These are phyloP conservation scores for Arremon brunneinucha DNA, from an alignment of 2,797 vertebrate species.

Conservation along the genomic window DNA sequence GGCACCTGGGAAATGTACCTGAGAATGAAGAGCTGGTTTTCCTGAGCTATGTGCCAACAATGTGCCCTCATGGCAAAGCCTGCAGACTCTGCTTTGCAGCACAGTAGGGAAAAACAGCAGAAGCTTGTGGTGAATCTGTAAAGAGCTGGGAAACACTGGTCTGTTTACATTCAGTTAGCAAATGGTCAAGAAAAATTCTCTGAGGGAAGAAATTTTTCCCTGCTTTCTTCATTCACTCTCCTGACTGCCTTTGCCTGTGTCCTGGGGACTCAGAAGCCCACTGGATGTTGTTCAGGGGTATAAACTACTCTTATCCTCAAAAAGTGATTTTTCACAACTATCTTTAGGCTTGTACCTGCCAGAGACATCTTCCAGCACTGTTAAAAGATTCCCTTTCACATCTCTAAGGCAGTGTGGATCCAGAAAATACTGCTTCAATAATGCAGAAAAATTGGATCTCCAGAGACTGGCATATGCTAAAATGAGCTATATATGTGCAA, in stretches of 20 bases:
- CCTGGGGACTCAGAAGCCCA: background rate
- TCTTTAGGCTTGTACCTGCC: background rate
- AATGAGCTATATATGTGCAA: background rate
- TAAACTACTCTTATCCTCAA: background rate
- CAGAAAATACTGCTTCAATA: background rate
- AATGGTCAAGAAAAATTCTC: background rate
- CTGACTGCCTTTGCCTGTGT: background rate
- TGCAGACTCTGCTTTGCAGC: background rate
- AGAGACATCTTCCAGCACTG: background rate
- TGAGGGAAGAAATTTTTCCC: background rate
- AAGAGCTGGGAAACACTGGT: background rate
- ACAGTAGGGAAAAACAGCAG: background rate
- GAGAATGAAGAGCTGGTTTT: background rate
- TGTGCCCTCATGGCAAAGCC: background rate
- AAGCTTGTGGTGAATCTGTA: background rate
- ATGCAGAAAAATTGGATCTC: background rate
- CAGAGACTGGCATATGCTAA: background rate
- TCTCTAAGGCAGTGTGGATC: background rate
- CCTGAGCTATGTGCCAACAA: background rate
- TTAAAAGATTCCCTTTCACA: background rate
- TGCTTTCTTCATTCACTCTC: background rate
- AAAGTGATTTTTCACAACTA: background rate
- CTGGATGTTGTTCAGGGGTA: background rate
- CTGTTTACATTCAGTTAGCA: background rate
- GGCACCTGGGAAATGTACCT: background rate